Percentiles rank a stretch among this genome's conserved stretches.
These are phyloP conservation scores for Drosophila cognata DNA, from an alignment of 2,888 invertebrate species.

Conservation along the genomic window DNA sequence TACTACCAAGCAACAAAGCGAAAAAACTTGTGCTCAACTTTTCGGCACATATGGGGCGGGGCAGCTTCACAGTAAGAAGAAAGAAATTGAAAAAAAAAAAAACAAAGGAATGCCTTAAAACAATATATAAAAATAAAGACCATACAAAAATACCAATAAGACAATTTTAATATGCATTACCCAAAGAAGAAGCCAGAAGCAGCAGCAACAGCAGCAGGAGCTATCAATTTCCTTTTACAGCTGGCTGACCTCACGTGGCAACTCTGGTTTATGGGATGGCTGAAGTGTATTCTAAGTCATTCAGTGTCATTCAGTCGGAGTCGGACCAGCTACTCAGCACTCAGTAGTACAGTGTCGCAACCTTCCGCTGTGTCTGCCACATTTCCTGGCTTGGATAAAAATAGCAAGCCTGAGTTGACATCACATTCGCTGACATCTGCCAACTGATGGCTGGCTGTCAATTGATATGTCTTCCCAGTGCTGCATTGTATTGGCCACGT, in stretches of 20 bases:
- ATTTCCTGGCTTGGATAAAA: slow-evolving; percentile 44
- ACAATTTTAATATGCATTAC: slow-evolving; percentile 75
- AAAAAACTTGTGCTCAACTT: slow-evolving; percentile 59
- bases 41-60: slow-evolving; percentile 16
- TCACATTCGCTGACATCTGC: slow-evolving; percentile 40
- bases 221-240: slow-evolving; percentile 26
- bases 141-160: slow-evolving; percentile 45
- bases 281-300: slow-evolving; percentile 12
- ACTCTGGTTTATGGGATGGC: neutral
- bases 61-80: neutral
- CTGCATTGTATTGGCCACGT: slow-evolving; percentile 19
- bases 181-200: slow-evolving; percentile 43
- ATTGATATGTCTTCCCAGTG: slow-evolving; percentile 21
- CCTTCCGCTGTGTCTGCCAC: slow-evolving; percentile 42
- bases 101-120: neutral
- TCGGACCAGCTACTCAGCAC: slow-evolving; percentile 11
- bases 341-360: slow-evolving; percentile 21
- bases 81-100: slow-evolving; percentile 1
- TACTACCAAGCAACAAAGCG: slow-evolving; percentile 31
- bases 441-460: slow-evolving; percentile 31
- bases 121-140: slow-evolving; percentile 9
- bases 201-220: slow-evolving; percentile 2
- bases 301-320: slow-evolving; percentile 11
- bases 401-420: slow-evolving; percentile 45
- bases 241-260: slow-evolving; percentile 24